Base-by-base conservation (phyloP, 2,797 vertebrate species). In the Acanthis flammea region DNA sequence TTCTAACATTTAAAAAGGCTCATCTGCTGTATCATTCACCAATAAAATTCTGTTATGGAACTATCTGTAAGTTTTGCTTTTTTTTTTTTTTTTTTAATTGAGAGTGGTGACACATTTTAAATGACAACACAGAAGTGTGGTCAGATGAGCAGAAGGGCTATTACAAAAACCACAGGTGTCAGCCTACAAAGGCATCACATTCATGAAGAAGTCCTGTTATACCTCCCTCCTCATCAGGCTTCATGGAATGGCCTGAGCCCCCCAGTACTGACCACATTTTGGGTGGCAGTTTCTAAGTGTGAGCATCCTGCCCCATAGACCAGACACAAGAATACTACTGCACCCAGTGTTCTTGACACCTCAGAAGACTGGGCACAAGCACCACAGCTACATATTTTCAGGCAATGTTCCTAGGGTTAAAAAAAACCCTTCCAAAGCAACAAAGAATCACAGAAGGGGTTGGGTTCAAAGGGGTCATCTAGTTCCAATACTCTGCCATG, bases 321-420 rank as follows among this genome's bases (percentile, higher is more conserved):
- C 4, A 39, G 50, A 54, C 33, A 19, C 2, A 1, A 45, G 30
- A 11, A 37, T 6, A 4, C 12, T 15, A 5, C 30, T 4, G 31
- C 21, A 30, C 6, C 1, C 0, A 16, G 12, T 12, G 44, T 0
- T 39, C 67, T 3, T n/a, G 24, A 47, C 17, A 4, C 9, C 17
- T 48, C 33, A 33, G 2, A n/a, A 23, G 13, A 17, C n/a, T 1
- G 8, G 19, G 13, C 2, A 7, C 75, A 54, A 87, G 14, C 25
- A 55, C 19, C 27, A 42, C 7, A 22, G 54, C 8, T 19, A 24
- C 0, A 0, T 2, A 2, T 23, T 55, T 41, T 31, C 85, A 55
- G 28, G 16, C 35, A 33, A 5, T 1, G 1, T 19, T 11, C 0
- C 0, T 1, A 4, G 25, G 45, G 23, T 10, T 80, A n/a, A 33